Conservation (phyloP, 2,888 invertebrate species). For the Amaurobius ferox region DNA sequence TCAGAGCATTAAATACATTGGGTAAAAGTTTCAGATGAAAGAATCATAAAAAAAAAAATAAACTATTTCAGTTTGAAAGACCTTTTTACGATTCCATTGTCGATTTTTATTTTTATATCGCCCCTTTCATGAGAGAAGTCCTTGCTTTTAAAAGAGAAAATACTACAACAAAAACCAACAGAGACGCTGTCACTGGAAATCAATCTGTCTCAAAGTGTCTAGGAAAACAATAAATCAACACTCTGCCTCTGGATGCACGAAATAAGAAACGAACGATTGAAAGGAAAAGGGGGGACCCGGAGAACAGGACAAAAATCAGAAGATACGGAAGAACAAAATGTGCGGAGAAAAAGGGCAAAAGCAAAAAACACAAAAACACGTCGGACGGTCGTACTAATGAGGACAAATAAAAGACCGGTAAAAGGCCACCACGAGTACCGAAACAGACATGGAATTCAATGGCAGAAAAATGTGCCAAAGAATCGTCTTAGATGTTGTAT, state of each 20-base stretch:
- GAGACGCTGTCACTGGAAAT: slow-evolving; percentile 47
- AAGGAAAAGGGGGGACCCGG: slow-evolving; percentile 5
- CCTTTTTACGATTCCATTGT: too few relatives aligned
- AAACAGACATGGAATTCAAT: slow-evolving; percentile 49
- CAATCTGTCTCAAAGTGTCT: slow-evolving; percentile 64
- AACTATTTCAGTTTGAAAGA: too few relatives aligned
- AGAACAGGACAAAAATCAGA: neutral
- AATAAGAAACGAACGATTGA: slow-evolving; percentile 36
- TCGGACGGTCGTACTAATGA: slow-evolving; percentile 56
- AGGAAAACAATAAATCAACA: slow-evolving; percentile 66
- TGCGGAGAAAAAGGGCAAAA: neutral
- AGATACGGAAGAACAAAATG: slow-evolving; percentile 2
- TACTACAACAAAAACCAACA: slow-evolving; percentile 11
- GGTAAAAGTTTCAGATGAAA: too few relatives aligned
- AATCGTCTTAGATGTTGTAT: too few relatives aligned
- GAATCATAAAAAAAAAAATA: too few relatives aligned
- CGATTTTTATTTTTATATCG: neutral
- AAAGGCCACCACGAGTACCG: slow-evolving; percentile 30
- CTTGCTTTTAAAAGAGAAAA: slow-evolving; percentile 15
- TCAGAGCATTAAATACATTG: too few relatives aligned
- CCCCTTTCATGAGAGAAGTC: neutral
- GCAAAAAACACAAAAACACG: slow-evolving; percentile 43
- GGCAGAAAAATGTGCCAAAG: slow-evolving; percentile 21
- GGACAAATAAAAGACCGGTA: slow-evolving; percentile 59
- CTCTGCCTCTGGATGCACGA: slow-evolving; percentile 51